Base-by-base conservation (phyloP, 2,888 invertebrate genomes). In the Troides oblongomaculatus region DNA sequence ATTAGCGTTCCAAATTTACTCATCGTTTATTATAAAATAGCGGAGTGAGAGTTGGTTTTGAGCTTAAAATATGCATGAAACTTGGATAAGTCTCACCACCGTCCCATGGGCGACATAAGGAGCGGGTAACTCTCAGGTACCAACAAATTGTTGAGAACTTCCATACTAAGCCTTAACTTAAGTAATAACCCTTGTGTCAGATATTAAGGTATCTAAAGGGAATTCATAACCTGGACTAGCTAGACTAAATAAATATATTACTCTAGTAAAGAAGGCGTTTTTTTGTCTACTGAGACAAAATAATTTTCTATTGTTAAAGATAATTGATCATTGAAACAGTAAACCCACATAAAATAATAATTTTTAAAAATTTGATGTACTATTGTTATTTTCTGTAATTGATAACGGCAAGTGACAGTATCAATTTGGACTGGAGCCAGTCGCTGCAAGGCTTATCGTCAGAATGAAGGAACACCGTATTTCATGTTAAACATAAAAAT, bases 371-470 rank as follows among this genome's bases (percentile, higher is more conserved):
- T n/a, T n/a, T 60, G 64, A 64, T 59, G 56, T 63, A 23, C 21
- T 66, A 62, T 50, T 61, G 58, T 66, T 66, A 66, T 70, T 58
- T 58, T 70, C 46, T 62, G 46, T 46, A 25, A 56, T 61, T 30
- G 66, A 58, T 50, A 70, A 56, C 58, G 25, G 50, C 66, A 66
- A 43, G 66, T 66, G 70, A 60, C 70, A 66, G 56, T 70, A 66
- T 70, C 66, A 70, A 66, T 66, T 70, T 70, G 70, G 70, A 21
- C 56, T 21, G 50, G 56, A 63, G 70, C 70, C 70, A 70, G 66
- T 56, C 59, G 63, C 59, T 63, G 39, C 46, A 36, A 36, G 63
- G 56, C 53, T 50, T 58, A 43, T 59, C 62, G 65, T 70, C 62
- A 63, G 58, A 66, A 59, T 62, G 50, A 64, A 30, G 46, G 23